Evolutionary conservation across 2,797 vertebrate species (phyloP).

Genomic region (Sebastes miniatus): DNA sequence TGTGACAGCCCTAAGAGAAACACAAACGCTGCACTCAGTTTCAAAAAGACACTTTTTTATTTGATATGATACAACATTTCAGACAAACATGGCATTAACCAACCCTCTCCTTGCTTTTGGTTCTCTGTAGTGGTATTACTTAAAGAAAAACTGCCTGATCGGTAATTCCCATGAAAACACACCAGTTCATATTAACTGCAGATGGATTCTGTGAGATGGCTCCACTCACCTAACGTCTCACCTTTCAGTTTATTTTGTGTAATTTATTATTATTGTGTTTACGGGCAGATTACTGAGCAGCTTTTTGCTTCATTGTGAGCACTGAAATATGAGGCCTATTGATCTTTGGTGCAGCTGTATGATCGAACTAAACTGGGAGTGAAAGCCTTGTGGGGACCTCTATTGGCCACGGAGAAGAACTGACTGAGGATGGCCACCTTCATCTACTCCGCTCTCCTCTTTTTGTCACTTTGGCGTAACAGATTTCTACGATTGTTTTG

Average conservation of each 20-base stretch:
- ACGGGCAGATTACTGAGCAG: conserved; percentile 12
- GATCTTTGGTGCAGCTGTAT: conserved; percentile 73
- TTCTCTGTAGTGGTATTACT: conserved; percentile 69
- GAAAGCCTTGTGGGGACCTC: conserved; percentile 70
- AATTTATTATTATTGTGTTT: not conserved
- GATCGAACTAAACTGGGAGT: conserved; percentile 33
- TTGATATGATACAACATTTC: conserved; percentile 84
- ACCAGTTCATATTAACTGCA: conserved; percentile 45
- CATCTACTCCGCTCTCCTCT: not conserved
- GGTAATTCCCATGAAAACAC: conserved; percentile 50
- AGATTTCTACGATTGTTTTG: not conserved
- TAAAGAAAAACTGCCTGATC: conserved; percentile 75
- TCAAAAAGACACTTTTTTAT: conserved; percentile 80
- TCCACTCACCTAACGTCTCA: conserved; percentile 3
- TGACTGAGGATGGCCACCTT: not conserved
- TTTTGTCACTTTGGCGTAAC: conserved; percentile 6
- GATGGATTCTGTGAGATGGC: conserved; percentile 16
- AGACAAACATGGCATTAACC: conserved; percentile 68
- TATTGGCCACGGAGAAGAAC: conserved; percentile 61
- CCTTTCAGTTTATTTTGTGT: not conserved
- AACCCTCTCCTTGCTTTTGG: conserved; percentile 50
- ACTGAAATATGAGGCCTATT: conserved; percentile 47
- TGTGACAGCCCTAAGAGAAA: not conserved
- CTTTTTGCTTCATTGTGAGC: conserved; percentile 8
- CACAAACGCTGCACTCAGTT: conserved; percentile 8